Base-by-base conservation (phyloP, 2,113 vertebrate genomes). In the Pollachius pollachius region DNA sequence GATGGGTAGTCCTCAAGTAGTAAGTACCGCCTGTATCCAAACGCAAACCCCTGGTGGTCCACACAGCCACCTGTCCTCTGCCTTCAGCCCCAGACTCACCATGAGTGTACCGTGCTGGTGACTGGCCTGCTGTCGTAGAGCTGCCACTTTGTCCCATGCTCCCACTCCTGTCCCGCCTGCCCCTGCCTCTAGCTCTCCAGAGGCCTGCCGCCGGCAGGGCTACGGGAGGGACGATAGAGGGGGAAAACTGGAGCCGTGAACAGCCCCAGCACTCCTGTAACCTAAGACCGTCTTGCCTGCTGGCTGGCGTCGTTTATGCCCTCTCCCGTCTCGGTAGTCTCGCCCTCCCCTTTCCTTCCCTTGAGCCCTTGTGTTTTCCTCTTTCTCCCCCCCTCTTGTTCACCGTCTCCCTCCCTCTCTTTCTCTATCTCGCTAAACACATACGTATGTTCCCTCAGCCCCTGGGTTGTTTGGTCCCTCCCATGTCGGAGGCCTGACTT, bases 331-430 rank as follows among this genome's bases (percentile, higher is more conserved):
- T 79, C 74, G 77, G 54, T 52, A 52, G 69, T 73, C 67, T 70
- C 62, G 62, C 74, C 60, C 75, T 76, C 70, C 74, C 82, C 76
- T 75, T 81, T 73, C 82, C 76, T 75, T 81, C 77, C 62, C 77
- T 68, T 90, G 91, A 81, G 91, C 90, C 85, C 89, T 89, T 16
- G 91, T 93, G 87, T 93, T 89, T 87, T 89, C 90, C 3, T 90
- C 88, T 89, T 92, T 92, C 87, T 89, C 93, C 91, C 93, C 84
- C 81, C 64, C 0, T 68, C 27, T 6, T 0, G 4, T 69, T 65
- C 52, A 56, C 9, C 30, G 34, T 61, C 41, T 27, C 63, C 59
- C 63, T 37, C 68, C 69, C 62, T 59, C 76, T 76, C 61, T 67
- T 61, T 88, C 88, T 92, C 90, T 91, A 89, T 89, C 6, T 71